phyloP scores from a whole-genome alignment of 2,888 invertebrate species.

The Dynastes hyllus region DNA sequence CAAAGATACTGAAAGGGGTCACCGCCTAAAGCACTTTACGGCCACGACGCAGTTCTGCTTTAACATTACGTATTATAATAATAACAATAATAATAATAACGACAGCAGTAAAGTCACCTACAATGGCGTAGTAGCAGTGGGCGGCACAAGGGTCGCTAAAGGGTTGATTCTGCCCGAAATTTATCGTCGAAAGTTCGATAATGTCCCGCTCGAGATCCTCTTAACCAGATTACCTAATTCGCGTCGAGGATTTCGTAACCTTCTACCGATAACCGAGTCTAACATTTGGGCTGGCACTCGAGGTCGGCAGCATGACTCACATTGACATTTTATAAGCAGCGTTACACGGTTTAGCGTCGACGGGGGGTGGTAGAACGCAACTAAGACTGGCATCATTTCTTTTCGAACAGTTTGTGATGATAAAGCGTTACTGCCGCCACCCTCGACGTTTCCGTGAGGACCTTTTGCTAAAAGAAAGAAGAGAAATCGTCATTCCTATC shows the following conservation, averaged over 20 bases:
- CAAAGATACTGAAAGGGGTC: not conserved
- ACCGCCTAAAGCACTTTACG: not conserved
- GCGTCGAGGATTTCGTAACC: slow-evolving; percentile 28
- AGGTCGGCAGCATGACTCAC: not conserved
- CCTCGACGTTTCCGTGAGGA: not conserved
- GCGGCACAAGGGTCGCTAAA: slow-evolving; percentile 1
- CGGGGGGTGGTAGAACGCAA: not conserved
- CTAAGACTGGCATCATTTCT: not conserved
- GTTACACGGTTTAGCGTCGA: not conserved
- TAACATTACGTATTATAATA: not conserved
- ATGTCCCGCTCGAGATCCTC: slow-evolving; percentile 50
- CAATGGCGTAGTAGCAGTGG: not conserved
- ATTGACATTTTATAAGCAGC: not conserved
- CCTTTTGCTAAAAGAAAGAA: not conserved
- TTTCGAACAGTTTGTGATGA: not conserved
- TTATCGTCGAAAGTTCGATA: slow-evolving; percentile 49
- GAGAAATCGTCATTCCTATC: not conserved
- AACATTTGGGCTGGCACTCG: slow-evolving; percentile 2
- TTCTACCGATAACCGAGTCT: slow-evolving; percentile 32
- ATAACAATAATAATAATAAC: slow-evolving; percentile 10
- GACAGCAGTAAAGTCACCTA: not conserved
- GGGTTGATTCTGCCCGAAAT: slow-evolving; percentile 41
- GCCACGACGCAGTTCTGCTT: not conserved
- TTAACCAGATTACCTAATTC: slow-evolving; percentile 52
- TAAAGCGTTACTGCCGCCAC: not conserved